Evolutionary conservation across 2,888 invertebrate genomes (phyloP), one percentile per base, ranked within the genome.

Genomic region (Litoditis marina): DNA sequence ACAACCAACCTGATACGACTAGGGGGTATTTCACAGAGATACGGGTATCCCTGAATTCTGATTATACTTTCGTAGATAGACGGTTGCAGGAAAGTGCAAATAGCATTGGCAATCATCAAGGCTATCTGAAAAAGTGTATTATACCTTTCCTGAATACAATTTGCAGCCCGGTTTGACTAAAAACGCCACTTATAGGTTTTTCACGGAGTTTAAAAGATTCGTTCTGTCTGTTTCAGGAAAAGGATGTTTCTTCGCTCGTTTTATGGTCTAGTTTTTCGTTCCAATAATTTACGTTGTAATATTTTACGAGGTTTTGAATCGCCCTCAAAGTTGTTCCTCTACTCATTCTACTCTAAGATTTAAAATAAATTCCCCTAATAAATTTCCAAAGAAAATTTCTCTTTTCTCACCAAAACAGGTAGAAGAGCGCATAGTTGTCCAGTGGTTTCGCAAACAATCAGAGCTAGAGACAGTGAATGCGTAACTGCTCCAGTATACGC

Each of bases 21-120:
- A 3, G 64, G 71, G 8, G 65, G 71, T 22, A 62, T 63, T 84
- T 94, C 94, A 0, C 95, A 94, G 58, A 96, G 86, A 83, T 94
- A 96, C 0, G 96, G 96, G 80, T 96, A 87, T 82, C 92, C 91
- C 86, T 95, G 95, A 80, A 96, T 92, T 74, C 92, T 88, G 73
- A 96, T 95, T 83, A 95, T 94, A 85, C 92, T 92, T 87, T 96
- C 95, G 86, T 95, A 96, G 83, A 94, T 90, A 44, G 94, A 95
- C 0, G 95, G 95, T 79, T 93, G 92, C 16, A 96, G 87, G 22
- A 92, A 86, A 28, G 92, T 89, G 0, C 94, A 92, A 28, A 93
- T 89, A 0, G 93, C 94, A 85, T 95, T 95, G 34, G 94, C 90
- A 28, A 94, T 90, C 61, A 96, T 86, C 2, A 95, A 94, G 1